Percentiles rank a stretch among this genome's conserved stretches.
Conservation (phyloP, 2,797 vertebrate genomes). For the Protosalanx chinensis region DNA sequence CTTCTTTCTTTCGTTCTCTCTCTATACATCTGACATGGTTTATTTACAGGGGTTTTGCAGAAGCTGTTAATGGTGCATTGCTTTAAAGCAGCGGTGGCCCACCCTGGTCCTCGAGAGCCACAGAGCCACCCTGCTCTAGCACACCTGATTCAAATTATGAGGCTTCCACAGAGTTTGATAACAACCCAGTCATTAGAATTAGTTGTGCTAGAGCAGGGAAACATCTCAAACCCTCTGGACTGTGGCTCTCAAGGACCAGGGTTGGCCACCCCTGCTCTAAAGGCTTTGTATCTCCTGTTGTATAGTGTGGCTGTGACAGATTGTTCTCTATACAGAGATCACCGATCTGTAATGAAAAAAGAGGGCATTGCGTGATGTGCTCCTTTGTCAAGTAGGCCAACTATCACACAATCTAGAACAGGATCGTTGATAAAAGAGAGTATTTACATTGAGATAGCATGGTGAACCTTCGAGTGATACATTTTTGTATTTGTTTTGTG, state of each 20-base stretch:
- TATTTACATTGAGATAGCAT: slow-evolving; percentile 46
- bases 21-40: slow-evolving; percentile 25
- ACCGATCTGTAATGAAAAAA: slow-evolving; percentile 28
- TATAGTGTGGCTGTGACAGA: slow-evolving; percentile 29
- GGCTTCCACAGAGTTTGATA: no score
- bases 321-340: slow-evolving; percentile 21
- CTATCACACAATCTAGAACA: not conserved
- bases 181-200: no score
- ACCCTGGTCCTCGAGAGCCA: no score
- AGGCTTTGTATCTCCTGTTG: slow-evolving; percentile 41
- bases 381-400: slow-evolving; percentile 17
- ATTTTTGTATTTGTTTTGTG: slow-evolving; percentile 37
- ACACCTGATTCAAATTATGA: no score
- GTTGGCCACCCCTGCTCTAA: slow-evolving; percentile 12
- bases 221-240: no score
- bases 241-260: no score
- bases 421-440: slow-evolving; percentile 27
- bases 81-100: slow-evolving; percentile 22
- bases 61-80: slow-evolving; percentile 38
- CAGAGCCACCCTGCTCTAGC: no score
- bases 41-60: slow-evolving; percentile 63
- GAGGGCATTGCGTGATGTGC: slow-evolving; percentile 34
- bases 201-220: no score
- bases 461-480: slow-evolving; percentile 29
- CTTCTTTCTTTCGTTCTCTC: not conserved